Conservation (phyloP, 2,888 invertebrate genomes). For the Atethmia centrago region DNA sequence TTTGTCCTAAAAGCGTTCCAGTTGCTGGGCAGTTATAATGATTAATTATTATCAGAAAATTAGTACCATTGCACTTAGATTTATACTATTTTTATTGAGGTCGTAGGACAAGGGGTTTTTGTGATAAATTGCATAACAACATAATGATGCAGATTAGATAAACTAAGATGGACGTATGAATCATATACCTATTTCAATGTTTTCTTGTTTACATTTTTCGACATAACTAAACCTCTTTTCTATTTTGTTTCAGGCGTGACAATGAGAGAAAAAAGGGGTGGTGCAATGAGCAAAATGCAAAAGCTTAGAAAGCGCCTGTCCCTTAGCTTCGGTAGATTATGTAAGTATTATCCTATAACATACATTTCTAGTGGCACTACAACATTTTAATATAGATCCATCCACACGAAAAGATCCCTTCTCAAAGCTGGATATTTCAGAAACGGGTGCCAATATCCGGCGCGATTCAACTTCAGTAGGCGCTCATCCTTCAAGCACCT, state of each 20-base stretch:
- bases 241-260: constrained; percentile 93
- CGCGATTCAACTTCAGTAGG: constrained; percentile 45
- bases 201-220: neutral
- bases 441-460: constrained; percentile 55
- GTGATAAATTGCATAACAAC: neutral
- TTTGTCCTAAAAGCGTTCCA: neutral
- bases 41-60: constrained; percentile 28
- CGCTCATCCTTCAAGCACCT: constrained; percentile 40
- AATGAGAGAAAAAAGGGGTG: constrained; percentile 98
- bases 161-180: neutral
- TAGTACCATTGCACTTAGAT: constrained; percentile 4
- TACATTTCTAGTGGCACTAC: constrained; percentile 36
- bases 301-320: constrained; percentile 98
- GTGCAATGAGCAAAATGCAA: constrained; percentile 97
- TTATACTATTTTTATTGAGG: constrained; percentile 12
- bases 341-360: constrained; percentile 92
- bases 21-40: constrained; percentile 26
- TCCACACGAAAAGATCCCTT: constrained; percentile 43
- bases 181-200: neutral
- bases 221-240: constrained; percentile 63
- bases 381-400: constrained; percentile 34
- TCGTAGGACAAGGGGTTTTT: neutral
- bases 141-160: neutral
- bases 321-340: constrained; percentile 98
- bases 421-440: constrained; percentile 53